Evolutionary conservation across 1,140 invertebrate genomes (phyloP).

Genomic region (Condylostylus longicornis): DNA sequence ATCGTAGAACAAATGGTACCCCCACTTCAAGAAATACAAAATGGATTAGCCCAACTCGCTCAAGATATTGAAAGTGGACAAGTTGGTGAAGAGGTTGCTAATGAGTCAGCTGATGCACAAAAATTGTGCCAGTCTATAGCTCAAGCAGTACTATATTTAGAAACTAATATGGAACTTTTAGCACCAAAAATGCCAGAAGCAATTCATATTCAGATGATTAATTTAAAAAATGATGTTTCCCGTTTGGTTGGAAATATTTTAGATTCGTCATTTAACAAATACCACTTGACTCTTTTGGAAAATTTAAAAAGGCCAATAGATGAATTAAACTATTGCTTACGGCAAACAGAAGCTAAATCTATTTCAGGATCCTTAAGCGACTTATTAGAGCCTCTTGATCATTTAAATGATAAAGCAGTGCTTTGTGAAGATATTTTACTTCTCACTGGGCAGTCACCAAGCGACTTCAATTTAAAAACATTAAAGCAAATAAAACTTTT

Average conservation of each 20-base stretch:
- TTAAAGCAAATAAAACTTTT: constrained; percentile 20
- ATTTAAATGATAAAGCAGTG: constrained; percentile 20
- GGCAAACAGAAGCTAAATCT: constrained; percentile 27
- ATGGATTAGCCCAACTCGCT: constrained; percentile 29
- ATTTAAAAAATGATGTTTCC: constrained; percentile 24
- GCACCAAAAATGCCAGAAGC: constrained; percentile 14
- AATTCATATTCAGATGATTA: constrained; percentile 15
- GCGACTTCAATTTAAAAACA: constrained; percentile 15
- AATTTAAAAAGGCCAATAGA: constrained; percentile 25
- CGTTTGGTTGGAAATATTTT: constrained; percentile 22
- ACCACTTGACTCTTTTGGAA: constrained; percentile 21
- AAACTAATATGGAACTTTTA: constrained; percentile 25
- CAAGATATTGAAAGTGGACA: constrained; percentile 24
- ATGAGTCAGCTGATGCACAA: constrained; percentile 24
- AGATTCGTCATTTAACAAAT: constrained; percentile 22
- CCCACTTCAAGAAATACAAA: constrained; percentile 36
- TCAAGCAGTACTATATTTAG: constrained; percentile 27
- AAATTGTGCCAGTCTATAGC: constrained; percentile 27
- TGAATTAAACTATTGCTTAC: constrained; percentile 29
- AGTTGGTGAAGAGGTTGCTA: constrained; percentile 12
- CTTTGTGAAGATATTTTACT: constrained; percentile 16
- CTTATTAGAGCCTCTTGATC: constrained; percentile 28
- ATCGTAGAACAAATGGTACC: constrained; percentile 34
- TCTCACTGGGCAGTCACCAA: constrained; percentile 12
- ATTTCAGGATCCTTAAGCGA: constrained; percentile 24